Base-by-base conservation (phyloP, 1,140 invertebrate genomes). In the Nebria ingens region DNA sequence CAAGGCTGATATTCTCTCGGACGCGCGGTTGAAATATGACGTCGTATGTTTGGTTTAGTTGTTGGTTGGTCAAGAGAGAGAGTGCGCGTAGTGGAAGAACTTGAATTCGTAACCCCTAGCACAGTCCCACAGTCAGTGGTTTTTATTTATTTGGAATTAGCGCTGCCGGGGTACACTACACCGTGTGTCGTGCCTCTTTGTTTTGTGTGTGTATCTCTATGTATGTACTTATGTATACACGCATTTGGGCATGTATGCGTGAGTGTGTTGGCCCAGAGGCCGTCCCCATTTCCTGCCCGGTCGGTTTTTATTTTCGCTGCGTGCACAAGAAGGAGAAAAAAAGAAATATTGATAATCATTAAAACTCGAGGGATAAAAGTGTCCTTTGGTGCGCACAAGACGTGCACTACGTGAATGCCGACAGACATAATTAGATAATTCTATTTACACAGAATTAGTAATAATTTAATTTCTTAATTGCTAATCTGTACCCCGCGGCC, bases 371-470 rank as follows among this genome's bases (percentile, higher is more conserved):
- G 40, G 9, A 45, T 12, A 45, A 45, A 45, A 45, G 40, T 45
- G 40, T 45, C 40, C 40, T 45, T 45, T 45, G 40, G 40, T 17
- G 40, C 9, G 40, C 40, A 45, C 6, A 45, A 45, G 40, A 45
- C 9, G 15, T 3, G 9, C 17, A 17, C 40, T 9, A 45, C 40
- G 9, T 45, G 40, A 45, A 45, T 45, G 40, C 40, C 40, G 40
- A 45, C 40, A 45, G 40, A 45, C 40, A 45, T 45, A 45, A 45
- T 45, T 45, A 45, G 40, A 17, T 45, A 45, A 45, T 45, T 45
- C 40, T 45, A 45, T 45, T 45, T 45, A 45, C 40, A 45, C 40
- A 45, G 40, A 45, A 45, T 45, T 45, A 45, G 40, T 45, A 45
- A 45, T 45, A 45, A 45, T 45, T 45, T 45, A 45, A 45, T 45